Percentiles rank a stretch among this genome's conserved stretches.
phyloP scores from a whole-genome alignment of 2,797 vertebrate species.

The Limnodromus scolopaceus region DNA sequence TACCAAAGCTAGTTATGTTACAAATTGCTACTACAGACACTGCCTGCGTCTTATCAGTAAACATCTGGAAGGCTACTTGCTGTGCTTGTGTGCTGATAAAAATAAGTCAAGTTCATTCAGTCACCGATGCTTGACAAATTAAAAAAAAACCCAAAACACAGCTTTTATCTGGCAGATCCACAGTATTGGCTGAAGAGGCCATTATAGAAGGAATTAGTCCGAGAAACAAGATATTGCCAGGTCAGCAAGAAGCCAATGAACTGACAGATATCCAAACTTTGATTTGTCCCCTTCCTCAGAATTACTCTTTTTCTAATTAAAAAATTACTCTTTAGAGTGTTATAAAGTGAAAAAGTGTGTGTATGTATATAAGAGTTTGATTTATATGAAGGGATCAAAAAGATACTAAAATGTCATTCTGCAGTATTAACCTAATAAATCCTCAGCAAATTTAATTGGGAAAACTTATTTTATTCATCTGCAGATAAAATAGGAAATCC shows the following conservation, averaged over 20 bases:
- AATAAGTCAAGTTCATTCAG: neutral
- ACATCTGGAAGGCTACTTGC: neutral
- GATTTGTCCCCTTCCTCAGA: neutral
- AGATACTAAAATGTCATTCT: neutral
- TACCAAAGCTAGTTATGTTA: neutral
- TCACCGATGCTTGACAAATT: neutral
- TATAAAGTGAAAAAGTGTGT: neutral
- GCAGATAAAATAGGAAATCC: neutral
- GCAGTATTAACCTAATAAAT: neutral
- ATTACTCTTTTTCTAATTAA: neutral
- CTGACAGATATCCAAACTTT: neutral
- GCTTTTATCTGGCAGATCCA: slow-evolving; percentile 20
- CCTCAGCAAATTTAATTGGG: neutral
- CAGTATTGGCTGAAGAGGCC: neutral
- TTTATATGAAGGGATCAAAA: neutral
- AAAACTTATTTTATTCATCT: neutral
- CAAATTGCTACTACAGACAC: neutral
- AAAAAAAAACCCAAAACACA: neutral
- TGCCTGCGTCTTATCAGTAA: neutral
- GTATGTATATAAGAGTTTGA: neutral
- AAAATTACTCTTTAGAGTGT: neutral
- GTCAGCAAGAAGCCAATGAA: neutral
- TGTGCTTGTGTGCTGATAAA: neutral
- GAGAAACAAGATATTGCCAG: neutral
- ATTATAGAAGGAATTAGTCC: neutral